Percentiles rank a stretch among this genome's conserved stretches.
These are phyloP conservation scores for Grammomys surdaster DNA, from an alignment of 2,113 vertebrate species.

Conservation along the genomic window DNA sequence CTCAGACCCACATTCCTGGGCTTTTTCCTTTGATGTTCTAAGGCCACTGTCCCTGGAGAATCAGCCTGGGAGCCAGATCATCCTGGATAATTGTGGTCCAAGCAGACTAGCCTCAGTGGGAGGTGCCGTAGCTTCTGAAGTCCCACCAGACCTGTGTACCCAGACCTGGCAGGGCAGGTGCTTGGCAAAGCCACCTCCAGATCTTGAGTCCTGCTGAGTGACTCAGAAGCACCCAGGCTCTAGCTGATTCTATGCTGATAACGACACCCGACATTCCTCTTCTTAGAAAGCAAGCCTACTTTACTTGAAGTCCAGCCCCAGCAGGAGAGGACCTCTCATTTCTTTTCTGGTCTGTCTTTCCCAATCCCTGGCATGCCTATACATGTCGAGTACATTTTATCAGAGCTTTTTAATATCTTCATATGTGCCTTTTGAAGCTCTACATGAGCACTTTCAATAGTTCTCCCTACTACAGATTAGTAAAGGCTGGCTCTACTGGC, in stretches of 20 bases:
- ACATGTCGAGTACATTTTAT: conserved; percentile 40
- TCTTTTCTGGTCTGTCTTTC: background rate
- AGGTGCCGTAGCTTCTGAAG: background rate
- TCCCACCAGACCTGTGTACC: background rate
- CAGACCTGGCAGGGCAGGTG: background rate
- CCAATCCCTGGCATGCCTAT: background rate
- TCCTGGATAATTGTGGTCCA: background rate
- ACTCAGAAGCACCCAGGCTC: background rate
- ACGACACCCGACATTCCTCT: background rate
- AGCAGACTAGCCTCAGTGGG: background rate
- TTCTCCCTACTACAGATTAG: conserved; percentile 23
- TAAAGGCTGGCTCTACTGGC: background rate
- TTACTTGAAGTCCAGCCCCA: background rate
- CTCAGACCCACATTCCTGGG: background rate
- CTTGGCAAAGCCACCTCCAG: background rate
- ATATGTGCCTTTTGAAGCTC: background rate
- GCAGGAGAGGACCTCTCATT: background rate
- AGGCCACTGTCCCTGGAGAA: background rate
- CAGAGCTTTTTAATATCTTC: conserved; percentile 42
- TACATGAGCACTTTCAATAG: background rate
- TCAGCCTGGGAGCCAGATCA: background rate
- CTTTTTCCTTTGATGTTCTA: background rate
- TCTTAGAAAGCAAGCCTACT: background rate
- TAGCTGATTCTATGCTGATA: background rate
- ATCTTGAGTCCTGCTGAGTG: background rate